Percentiles rank a stretch among this genome's conserved stretches.
phyloP scores from a whole-genome alignment of 2,113 vertebrate genomes.

The Hylia prasina region DNA sequence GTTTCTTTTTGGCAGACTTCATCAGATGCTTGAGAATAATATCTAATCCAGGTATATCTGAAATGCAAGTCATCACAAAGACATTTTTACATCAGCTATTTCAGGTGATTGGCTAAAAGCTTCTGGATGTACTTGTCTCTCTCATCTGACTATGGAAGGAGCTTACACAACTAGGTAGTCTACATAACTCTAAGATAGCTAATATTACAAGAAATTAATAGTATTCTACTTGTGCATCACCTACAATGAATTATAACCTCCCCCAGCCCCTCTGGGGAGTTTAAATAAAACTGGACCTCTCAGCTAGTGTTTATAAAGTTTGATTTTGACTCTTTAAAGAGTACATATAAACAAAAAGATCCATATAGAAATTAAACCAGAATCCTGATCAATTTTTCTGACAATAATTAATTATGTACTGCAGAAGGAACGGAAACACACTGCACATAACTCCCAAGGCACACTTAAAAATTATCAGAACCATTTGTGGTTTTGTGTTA shows the following conservation, averaged over 20 bases:
- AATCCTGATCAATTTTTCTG: background rate
- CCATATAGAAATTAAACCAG: background rate
- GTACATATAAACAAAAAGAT: background rate
- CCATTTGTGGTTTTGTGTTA: background rate
- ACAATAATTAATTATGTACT: background rate
- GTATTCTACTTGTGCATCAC: background rate
- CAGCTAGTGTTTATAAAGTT: background rate
- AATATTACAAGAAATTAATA: background rate
- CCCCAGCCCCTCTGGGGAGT: rapidly evolving
- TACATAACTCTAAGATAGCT: rapidly evolving
- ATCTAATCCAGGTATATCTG: background rate
- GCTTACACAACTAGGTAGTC: background rate
- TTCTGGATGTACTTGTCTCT: background rate
- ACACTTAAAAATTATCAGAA: background rate
- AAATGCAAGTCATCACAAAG: background rate
- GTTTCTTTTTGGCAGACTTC: background rate
- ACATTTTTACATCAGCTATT: background rate
- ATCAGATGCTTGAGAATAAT: background rate
- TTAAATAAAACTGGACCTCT: background rate
- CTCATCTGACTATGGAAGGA: background rate
- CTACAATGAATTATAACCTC: background rate
- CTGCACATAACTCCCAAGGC: background rate
- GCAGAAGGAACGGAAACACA: background rate
- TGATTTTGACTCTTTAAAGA: background rate
- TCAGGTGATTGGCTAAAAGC: background rate